Conservation (phyloP, 2,113 vertebrate genomes). For the Hemiprocne comata region DNA sequence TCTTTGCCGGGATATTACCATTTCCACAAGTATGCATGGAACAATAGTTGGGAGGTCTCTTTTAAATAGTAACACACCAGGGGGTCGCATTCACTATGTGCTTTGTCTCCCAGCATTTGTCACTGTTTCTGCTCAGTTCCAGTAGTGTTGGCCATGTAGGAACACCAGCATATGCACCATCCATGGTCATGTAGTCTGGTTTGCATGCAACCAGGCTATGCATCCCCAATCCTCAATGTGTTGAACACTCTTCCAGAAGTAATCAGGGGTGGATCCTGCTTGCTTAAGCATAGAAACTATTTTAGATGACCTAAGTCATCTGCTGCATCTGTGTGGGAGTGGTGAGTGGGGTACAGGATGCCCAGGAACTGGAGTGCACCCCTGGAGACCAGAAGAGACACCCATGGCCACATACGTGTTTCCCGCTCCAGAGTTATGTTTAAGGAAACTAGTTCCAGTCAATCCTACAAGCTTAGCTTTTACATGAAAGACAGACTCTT, state of each 20-base stretch:
- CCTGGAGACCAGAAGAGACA: neutral
- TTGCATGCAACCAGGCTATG: neutral
- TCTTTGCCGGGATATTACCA: slow-evolving; percentile 31
- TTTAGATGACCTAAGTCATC: neutral
- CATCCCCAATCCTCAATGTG: neutral
- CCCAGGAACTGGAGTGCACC: neutral
- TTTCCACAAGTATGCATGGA: slow-evolving; percentile 4
- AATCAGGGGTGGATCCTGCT: neutral
- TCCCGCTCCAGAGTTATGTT: neutral
- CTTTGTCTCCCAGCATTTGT: neutral
- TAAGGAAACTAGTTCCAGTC: neutral
- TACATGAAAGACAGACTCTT: neutral
- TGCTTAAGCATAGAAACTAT: neutral
- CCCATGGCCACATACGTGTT: neutral
- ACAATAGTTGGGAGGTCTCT: slow-evolving; percentile 21
- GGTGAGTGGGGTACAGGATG: neutral
- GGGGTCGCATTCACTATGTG: neutral
- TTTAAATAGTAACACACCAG: neutral
- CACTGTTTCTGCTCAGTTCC: neutral
- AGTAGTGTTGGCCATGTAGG: neutral
- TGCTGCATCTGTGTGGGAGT: neutral
- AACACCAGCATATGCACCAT: accelerated
- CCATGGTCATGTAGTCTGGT: neutral
- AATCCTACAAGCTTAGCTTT: neutral
- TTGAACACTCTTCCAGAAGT: neutral